phyloP scores from a whole-genome alignment of 2,797 vertebrate genomes.

The Gambusia yucatana region DNA sequence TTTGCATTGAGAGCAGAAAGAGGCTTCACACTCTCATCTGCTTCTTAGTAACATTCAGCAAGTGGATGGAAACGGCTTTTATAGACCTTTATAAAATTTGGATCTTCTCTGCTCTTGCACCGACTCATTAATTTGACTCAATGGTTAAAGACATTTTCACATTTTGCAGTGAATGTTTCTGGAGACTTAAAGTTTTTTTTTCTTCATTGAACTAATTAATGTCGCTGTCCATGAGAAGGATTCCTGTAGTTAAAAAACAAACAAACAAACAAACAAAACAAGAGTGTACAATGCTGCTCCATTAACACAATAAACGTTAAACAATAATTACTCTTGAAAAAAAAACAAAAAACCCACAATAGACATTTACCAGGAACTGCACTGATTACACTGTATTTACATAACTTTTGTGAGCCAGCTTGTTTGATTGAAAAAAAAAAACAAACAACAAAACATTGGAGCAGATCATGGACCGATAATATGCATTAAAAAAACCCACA shows the following conservation, averaged over 20 bases:
- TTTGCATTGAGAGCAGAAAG: constrained; percentile 54
- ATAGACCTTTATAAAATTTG: constrained; percentile 45
- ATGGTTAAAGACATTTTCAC: constrained; percentile 22
- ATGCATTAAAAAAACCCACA: constrained; percentile 1
- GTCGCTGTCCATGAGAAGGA: constrained; percentile 9
- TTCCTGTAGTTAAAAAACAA: background rate
- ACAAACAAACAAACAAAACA: constrained; percentile 9
- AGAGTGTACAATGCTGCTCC: constrained; percentile 15
- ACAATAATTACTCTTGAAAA: constrained; percentile 18
- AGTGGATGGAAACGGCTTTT: constrained; percentile 54
- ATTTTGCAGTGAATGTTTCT: constrained; percentile 17
- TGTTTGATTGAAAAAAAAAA: background rate
- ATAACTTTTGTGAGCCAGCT: constrained; percentile 12
- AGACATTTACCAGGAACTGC: constrained; percentile 39
- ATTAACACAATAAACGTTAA: constrained; percentile 25
- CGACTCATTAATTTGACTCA: constrained; percentile 24
- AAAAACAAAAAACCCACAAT: constrained; percentile 23
- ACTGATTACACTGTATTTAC: constrained; percentile 46
- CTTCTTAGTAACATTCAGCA: constrained; percentile 48
- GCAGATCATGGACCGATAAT: constrained; percentile 6
- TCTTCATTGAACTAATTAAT: constrained; percentile 16
- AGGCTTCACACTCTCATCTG: constrained; percentile 41
- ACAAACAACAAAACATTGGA: background rate
- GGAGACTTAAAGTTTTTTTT: background rate
- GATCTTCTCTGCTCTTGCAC: constrained; percentile 24